Evolutionary conservation across 2,113 vertebrate genomes (phyloP), one percentile per base, ranked within the genome.

Genomic region (Alosa alosa): DNA sequence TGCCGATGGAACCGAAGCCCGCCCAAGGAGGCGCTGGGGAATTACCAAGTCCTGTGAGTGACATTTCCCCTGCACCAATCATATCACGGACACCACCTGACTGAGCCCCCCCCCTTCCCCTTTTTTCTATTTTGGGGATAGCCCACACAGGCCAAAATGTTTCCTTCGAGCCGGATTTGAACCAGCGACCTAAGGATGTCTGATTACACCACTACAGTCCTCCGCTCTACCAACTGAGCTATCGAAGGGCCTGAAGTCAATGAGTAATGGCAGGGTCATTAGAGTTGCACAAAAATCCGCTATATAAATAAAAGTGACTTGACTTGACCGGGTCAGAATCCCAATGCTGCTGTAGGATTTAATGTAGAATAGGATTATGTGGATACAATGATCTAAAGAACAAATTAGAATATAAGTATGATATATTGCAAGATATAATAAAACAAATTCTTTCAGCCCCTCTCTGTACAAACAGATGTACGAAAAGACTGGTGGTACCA

Each of bases 41-140:
- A 97, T 92, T 99, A 99, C 4, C 97, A 99, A 90, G 94, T 99
- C 55, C 92, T 99, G 98, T 99, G 91, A 98, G 98, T 97, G 81
- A 55, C 81, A 15, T 4, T 10, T 1, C 72, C n/a, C n/a, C 72
- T 84, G 6, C 25, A 31, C 25, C 82, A 82, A 41, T 88, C 81
- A 44, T 11, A 39, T 44, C 50, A 82, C 55, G 81, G 52, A 85
- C 25, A n/a, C 68, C 22, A n/a, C 49, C 36, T 83, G 6, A 64
- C 60, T 22, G 22, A n/a, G 3, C 25, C 64, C 64, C 64, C 25
- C 15, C 25, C n/a, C 64, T 4, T 22, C 1, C 55, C 13, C 55
- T 0, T 4, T 57, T 13, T 72, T 72, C 64, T 72, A 72, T 36
- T 36, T 72, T 72, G 18, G 57, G 6, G 64, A 64, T 20, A 85